Evolutionary conservation across 1,140 invertebrate genomes (phyloP), one percentile per base, ranked within the genome.

Genomic region (Diorhabda carinulata): DNA sequence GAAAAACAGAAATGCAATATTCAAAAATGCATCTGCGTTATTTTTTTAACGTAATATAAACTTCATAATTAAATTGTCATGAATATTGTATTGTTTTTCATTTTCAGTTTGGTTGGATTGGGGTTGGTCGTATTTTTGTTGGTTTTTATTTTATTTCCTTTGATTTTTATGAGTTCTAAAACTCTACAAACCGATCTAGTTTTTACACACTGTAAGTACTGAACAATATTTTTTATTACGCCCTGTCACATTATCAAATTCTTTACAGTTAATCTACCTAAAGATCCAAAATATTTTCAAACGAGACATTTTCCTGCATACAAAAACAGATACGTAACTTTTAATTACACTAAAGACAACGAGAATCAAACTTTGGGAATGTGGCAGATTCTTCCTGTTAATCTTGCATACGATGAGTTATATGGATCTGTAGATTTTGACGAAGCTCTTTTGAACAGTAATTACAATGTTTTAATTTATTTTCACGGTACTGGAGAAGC

Each of bases 401-500:
- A 72, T 52, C 61, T 67, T n/a, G 66, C 66, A 3, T 72, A 73
- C 40, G 56, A 68, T 52, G 70, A 67, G n/a, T 52, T 71, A 60
- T 62, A 73, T 40, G 63, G 68, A 57, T 8, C 6, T 52, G 72
- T 68, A 64, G 70, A 79, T 64, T 78, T 69, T 68, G 70, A 76
- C 45, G 43, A 68, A 43, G 71, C 71, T 57, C 70, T 79, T 56
- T 58, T 64, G 57, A 64, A 72, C 44, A 76, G 72, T 67, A 70
- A 72, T 44, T 70, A 68, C 41, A 74, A 66, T 68, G 74, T 79
- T 68, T 66, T 78, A 47, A 62, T 79, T 5, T 77, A 78, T 69
- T 79, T 79, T 66, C 78, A 79, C 72, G 78, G 78, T 5, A 78
- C 76, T 58, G 77, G 78, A 42, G 77, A 78, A 66, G 73, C 72